Percentiles rank a stretch among this genome's conserved stretches.
Evolutionary conservation across 2,113 vertebrate species (phyloP).

Genomic region (Coptodon rendalli): DNA sequence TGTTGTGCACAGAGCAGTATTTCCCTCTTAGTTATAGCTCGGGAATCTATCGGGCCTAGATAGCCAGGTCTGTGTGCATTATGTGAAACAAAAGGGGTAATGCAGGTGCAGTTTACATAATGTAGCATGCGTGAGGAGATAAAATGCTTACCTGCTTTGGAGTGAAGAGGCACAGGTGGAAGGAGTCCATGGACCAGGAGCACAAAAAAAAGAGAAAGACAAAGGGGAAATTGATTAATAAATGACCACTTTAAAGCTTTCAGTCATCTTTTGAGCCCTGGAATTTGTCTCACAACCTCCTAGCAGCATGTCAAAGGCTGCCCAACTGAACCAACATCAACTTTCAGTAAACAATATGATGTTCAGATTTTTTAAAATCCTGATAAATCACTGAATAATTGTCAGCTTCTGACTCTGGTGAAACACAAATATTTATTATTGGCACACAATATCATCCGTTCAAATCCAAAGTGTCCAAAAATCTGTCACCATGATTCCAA

Average conservation of each 20-base stretch:
- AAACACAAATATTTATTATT: background rate
- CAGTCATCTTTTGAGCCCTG: background rate
- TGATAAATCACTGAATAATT: background rate
- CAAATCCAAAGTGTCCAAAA: background rate
- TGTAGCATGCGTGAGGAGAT: background rate
- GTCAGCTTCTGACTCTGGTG: background rate
- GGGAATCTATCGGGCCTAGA: background rate
- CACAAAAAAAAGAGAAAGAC: background rate
- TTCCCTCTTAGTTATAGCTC: constrained; percentile 30
- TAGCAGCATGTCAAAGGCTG: background rate
- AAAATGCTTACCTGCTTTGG: constrained; percentile 70
- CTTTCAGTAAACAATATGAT: background rate
- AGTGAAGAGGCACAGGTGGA: background rate
- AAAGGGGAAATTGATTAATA: constrained; percentile 39
- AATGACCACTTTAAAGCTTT: background rate
- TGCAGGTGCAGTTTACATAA: constrained; percentile 32
- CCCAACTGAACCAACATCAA: background rate
- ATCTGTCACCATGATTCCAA: background rate
- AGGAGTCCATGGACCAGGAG: background rate
- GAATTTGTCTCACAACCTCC: background rate
- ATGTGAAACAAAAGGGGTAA: background rate
- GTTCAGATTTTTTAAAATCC: background rate
- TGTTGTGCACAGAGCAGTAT: constrained; percentile 50
- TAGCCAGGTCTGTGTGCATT: background rate
- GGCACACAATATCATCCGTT: background rate